Conservation (phyloP, 2,113 vertebrate species). For the Misgurnus mizolepis region DNA sequence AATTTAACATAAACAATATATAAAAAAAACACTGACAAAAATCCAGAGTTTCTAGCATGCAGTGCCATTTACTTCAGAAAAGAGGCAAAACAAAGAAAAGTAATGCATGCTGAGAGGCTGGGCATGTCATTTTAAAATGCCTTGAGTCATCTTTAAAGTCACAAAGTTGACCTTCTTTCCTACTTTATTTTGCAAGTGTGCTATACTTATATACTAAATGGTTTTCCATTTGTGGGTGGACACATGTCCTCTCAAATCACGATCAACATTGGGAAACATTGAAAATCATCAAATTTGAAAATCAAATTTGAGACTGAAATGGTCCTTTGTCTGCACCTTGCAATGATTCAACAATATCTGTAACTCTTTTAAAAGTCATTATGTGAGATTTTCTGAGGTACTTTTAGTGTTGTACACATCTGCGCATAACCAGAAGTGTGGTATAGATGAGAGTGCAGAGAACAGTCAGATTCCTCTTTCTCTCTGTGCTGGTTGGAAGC, state of each 20-base stretch:
- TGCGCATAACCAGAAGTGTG: slow-evolving; percentile 15
- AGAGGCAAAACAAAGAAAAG: slow-evolving; percentile 8
- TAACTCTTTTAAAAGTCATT: background rate
- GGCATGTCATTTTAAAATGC: background rate
- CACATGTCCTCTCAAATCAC: too few species aligned
- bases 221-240: too few species aligned
- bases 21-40: too few species aligned
- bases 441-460: slow-evolving; percentile 20
- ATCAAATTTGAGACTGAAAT: slow-evolving; percentile 7
- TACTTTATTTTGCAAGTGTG: background rate
- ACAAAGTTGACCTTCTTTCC: slow-evolving; percentile 17
- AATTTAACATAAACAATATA: too few species aligned
- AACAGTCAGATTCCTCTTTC: slow-evolving; percentile 35
- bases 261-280: too few species aligned
- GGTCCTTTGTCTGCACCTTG: background rate
- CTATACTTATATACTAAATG: background rate
- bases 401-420: background rate
- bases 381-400: slow-evolving; percentile 12
- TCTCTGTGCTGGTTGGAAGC: slow-evolving; percentile 21
- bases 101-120: slow-evolving; percentile 14
- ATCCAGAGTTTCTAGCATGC: background rate
- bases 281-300: background rate
- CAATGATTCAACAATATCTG: slow-evolving; percentile 14
- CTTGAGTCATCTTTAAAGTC: slow-evolving; percentile 21
- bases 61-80: background rate